These are phyloP conservation scores for Pharmacophagus antenor DNA, from an alignment of 2,888 invertebrate species.

Conservation along the genomic window DNA sequence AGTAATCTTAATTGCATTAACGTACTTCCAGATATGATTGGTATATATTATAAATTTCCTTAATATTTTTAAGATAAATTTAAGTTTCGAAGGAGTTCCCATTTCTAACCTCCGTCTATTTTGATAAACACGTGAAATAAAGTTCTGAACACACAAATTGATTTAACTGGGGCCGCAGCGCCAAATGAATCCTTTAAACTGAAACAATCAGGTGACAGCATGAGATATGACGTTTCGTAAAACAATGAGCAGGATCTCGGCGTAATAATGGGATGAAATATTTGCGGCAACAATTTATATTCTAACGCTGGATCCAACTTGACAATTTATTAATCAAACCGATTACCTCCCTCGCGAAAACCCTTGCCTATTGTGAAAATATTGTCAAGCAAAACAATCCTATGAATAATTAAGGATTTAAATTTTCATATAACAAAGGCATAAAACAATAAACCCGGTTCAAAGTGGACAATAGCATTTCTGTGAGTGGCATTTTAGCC, in stretches of 20 bases:
- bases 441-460: conserved; percentile 77
- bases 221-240: conserved; percentile 77
- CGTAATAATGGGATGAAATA: conserved; percentile 77
- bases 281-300: conserved; percentile 80
- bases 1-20: too few relatives aligned
- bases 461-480: conserved; percentile 74
- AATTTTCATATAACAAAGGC: conserved; percentile 78
- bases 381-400: conserved; percentile 77
- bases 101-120: neutral
- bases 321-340: conserved; percentile 82
- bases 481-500: conserved; percentile 69
- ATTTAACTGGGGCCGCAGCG: conserved; percentile 38
- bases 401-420: conserved; percentile 81
- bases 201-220: conserved; percentile 77
- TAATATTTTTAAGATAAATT: neutral
- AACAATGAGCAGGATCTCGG: conserved; percentile 74
- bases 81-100: neutral
- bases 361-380: conserved; percentile 78
- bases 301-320: conserved; percentile 78
- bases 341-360: conserved; percentile 75
- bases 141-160: conserved; percentile 52
- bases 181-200: conserved; percentile 40
- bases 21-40: too few relatives aligned
- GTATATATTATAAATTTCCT: neutral
- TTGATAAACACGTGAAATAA: conserved; percentile 26